These are phyloP conservation scores for Gymnoscopelus microlampas DNA, from an alignment of 2,797 vertebrate species.

Conservation along the genomic window DNA sequence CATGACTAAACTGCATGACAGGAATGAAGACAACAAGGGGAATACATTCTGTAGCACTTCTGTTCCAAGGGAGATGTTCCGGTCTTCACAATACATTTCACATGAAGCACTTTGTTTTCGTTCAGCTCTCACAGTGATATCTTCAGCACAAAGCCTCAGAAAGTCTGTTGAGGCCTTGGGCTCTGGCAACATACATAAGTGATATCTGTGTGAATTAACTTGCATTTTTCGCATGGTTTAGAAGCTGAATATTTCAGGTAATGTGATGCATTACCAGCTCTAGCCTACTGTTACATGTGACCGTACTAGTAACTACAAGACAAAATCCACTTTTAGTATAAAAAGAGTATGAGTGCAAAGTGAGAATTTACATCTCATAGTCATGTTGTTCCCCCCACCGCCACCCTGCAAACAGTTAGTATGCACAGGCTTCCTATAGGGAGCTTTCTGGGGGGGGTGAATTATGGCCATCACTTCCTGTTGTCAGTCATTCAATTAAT, in stretches of 20 bases:
- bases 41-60: conserved; percentile 54
- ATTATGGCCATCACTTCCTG: too few species aligned
- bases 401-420: too few species aligned
- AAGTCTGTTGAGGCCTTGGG: conserved; percentile 37
- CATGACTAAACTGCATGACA: conserved; percentile 19
- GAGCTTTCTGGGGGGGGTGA: too few species aligned
- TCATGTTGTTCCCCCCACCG: too few species aligned
- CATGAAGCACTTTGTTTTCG: conserved; percentile 48
- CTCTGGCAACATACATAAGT: conserved; percentile 46
- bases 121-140: conserved; percentile 4
- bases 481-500: too few species aligned
- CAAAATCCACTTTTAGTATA: too few species aligned
- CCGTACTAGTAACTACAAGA: too few species aligned
- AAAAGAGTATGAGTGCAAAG: too few species aligned
- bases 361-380: too few species aligned
- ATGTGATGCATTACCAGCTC: conserved; percentile 5
- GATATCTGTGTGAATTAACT: conserved; percentile 38
- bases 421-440: too few species aligned
- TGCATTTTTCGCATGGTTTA: conserved; percentile 9
- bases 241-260: conserved; percentile 41
- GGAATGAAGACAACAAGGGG: conserved; percentile 35
- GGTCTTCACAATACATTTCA: conserved; percentile 54
- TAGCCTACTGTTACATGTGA: too few species aligned
- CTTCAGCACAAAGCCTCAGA: conserved; percentile 41
- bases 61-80: conserved; percentile 16